Evolutionary conservation across 2,113 vertebrate species (phyloP), one percentile per base, ranked within the genome.

Genomic region (Lophochroa leadbeateri): DNA sequence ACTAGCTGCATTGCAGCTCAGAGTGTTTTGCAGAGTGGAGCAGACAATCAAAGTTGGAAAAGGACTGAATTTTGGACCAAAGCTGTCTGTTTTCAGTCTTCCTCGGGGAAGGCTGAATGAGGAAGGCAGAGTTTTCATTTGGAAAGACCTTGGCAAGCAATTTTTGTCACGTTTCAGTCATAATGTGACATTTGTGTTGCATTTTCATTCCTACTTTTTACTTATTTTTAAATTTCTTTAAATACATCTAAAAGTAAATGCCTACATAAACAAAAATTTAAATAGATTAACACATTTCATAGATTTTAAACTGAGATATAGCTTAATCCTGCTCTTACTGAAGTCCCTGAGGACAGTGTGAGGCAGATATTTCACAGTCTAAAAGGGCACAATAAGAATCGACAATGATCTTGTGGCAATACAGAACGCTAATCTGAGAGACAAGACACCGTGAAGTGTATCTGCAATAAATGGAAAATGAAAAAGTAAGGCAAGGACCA

Each of bases 311-410:
- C 52, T 28, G 43, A 74, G 16, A 67, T 58, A 43, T 88, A 86
- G 31, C 49, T 28, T 63, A n/a, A 10, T 88, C 8, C 39, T 84
- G 43, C 21, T 77, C 20, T 92, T 75, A 39, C 23, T 69, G 55
- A 86, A 58, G 9, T 86, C 82, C 27, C 63, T 35, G 9, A 76
- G 37, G 46, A 70, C 53, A 58, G 13, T 20, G 16, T 86, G 21
- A 90, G 50, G 52, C 60, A 93, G n/a, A 43, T 84, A 86, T 72
- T 96, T 90, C 86, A 88, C 29, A 75, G 39, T 61, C 47, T 88
- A 72, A 75, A 88, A 89, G 49, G 55, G 21, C 72, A 76, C 49
- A 71, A 46, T 60, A 67, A 77, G 20, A 64, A 24, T 65, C 4
- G 1, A n/a, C 50, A 78, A 61, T 68, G 50, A 78, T 84, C 80